A percentile compares a stretch with the other conserved stretches of the same genome.
Conservation (phyloP, 2,113 vertebrate species). For the Falco punctatus region DNA sequence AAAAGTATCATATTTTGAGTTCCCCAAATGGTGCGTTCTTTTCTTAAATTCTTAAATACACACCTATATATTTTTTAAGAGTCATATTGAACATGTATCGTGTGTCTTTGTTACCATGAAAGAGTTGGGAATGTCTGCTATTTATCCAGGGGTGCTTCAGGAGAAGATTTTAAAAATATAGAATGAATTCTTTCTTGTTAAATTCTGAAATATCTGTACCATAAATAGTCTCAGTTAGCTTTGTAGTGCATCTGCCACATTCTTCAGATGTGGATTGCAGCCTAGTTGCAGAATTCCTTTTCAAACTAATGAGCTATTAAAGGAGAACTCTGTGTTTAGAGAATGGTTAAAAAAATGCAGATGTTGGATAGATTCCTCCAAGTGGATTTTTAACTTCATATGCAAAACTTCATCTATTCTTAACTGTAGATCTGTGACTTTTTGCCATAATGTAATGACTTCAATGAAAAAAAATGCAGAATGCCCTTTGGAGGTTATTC, state of each 20-base stretch:
- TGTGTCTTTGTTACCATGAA: not conserved
- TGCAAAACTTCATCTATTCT: not conserved
- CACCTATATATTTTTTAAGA: not conserved
- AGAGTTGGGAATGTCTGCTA: not conserved
- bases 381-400: not conserved
- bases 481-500: not conserved
- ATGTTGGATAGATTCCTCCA: not conserved
- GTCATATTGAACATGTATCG: not conserved
- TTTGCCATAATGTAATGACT: not conserved
- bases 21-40: rapidly evolving
- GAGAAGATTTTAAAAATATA: not conserved
- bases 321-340: not conserved
- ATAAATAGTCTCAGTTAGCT: not conserved
- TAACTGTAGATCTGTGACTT: not conserved
- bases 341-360: not conserved
- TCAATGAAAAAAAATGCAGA: not conserved
- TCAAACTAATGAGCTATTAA: not conserved
- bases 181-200: not conserved
- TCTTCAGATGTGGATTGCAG: not conserved
- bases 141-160: not conserved
- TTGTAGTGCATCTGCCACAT: not conserved
- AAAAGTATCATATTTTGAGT: not conserved
- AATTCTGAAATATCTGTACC: not conserved
- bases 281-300: not conserved
- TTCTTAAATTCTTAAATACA: not conserved